Evolutionary conservation across 2,797 vertebrate species (phyloP).

Genomic region (Danio choprae): DNA sequence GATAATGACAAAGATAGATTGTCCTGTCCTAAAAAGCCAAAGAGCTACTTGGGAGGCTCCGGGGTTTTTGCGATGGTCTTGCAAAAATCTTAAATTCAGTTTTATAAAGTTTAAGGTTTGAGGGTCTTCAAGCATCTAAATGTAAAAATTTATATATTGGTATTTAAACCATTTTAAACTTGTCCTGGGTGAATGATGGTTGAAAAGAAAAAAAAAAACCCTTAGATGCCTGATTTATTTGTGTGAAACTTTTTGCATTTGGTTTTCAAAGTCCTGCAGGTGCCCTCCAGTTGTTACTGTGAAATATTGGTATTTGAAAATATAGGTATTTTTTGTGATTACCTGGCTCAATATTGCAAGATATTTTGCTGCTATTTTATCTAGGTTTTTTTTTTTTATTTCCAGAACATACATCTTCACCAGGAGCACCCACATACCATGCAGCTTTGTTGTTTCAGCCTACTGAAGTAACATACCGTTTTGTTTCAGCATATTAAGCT

Average conservation of each 20-base stretch:
- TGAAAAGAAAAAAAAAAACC: too few relatives aligned
- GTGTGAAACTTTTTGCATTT: too few relatives aligned
- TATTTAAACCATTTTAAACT: background rate
- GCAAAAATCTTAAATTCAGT: background rate
- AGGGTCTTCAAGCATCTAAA: background rate
- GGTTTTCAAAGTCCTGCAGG: background rate
- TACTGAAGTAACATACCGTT: background rate
- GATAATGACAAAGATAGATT: background rate
- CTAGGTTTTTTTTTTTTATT: conserved; percentile 4
- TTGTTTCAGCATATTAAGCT: conserved; percentile 1
- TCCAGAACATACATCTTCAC: background rate
- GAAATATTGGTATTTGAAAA: background rate
- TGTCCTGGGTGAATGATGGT: too few relatives aligned
- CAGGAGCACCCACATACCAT: background rate
- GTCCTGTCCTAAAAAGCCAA: background rate
- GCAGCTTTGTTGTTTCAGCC: background rate
- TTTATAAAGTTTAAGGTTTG: background rate
- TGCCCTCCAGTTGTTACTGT: background rate
- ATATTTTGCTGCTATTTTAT: background rate
- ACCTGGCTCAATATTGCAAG: too few relatives aligned
- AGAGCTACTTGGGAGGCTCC: background rate
- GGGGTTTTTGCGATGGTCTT: background rate
- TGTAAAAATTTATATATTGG: background rate
- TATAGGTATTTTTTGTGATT: too few relatives aligned
- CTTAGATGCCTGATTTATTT: background rate